Conservation (phyloP, 35 echinoderm and acorn worm genomes). For the Lytechinus variegatus region DNA sequence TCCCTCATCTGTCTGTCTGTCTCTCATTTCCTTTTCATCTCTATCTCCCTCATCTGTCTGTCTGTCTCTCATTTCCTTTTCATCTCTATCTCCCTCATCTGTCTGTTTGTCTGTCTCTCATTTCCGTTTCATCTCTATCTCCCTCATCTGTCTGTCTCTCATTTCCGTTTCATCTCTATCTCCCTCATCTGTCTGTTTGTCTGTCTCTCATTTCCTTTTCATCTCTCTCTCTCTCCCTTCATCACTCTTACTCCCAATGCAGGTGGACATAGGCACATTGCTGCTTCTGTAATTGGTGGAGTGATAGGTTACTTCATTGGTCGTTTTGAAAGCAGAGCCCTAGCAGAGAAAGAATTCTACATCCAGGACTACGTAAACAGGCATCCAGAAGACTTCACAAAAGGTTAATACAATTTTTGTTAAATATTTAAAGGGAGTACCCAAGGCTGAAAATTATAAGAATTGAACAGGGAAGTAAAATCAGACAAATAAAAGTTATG, state of each 20-base stretch:
- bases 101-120: no score
- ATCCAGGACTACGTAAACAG: conserved; percentile 33
- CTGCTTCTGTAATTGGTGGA: conserved; percentile 28
- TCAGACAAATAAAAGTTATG: no score
- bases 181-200: no score
- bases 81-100: not conserved
- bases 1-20: not conserved
- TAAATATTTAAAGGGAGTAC: no score
- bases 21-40: no score
- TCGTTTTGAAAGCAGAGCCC: not conserved
- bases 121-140: no score
- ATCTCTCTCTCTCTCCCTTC: not conserved
- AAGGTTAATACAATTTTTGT: not conserved
- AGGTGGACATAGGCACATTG: conserved; percentile 48
- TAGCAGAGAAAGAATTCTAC: conserved; percentile 46
- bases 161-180: no score
- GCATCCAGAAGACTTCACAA: conserved; percentile 40
- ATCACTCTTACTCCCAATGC: not conserved
- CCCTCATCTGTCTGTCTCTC: no score
- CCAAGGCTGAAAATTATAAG: no score
- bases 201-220: not conserved
- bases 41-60: no score
- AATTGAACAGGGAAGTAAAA: no score
- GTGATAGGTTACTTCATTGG: conserved; percentile 41
- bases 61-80: not conserved